Evolutionary conservation across 2,888 invertebrate species (phyloP).

Genomic region (Vanessa cardui): DNA sequence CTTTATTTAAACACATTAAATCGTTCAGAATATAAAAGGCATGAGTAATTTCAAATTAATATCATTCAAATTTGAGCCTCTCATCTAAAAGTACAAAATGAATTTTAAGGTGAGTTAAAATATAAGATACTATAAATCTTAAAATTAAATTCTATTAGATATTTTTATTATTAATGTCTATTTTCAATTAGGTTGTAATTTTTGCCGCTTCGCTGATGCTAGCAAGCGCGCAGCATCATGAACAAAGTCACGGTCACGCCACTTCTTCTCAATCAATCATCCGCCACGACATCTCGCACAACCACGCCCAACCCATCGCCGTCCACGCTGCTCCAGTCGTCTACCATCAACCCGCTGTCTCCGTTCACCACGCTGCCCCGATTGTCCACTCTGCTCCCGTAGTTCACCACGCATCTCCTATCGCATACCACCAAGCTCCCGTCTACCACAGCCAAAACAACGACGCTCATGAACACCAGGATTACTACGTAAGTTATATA

Average conservation of each 20-base stretch:
- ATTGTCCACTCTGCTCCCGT: slow-evolving; percentile 30
- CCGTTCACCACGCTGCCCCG: slow-evolving; percentile 43
- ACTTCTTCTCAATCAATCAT: slow-evolving; percentile 42
- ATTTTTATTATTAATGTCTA: neutral
- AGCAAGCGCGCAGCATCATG: slow-evolving; percentile 50
- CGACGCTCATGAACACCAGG: slow-evolving; percentile 50
- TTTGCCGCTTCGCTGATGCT: slow-evolving; percentile 40
- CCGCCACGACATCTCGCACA: slow-evolving; percentile 38
- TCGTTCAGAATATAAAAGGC: slow-evolving; percentile 55
- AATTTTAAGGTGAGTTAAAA: slow-evolving; percentile 40
- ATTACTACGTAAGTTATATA: slow-evolving; percentile 54
- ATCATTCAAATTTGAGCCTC: slow-evolving; percentile 54
- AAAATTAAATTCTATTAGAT: neutral
- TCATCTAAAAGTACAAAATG: slow-evolving; percentile 52
- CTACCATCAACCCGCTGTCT: slow-evolving; percentile 19
- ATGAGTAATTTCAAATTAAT: slow-evolving; percentile 40
- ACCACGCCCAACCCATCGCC: slow-evolving; percentile 30
- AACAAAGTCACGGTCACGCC: slow-evolving; percentile 45
- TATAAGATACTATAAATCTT: neutral
- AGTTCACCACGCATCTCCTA: slow-evolving; percentile 11
- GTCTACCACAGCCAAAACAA: slow-evolving; percentile 24
- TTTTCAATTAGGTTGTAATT: slow-evolving; percentile 25
- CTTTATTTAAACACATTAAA: slow-evolving; percentile 1
- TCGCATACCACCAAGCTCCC: slow-evolving; percentile 21
- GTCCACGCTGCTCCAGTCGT: slow-evolving; percentile 13